Evolutionary conservation across 2,113 vertebrate genomes (phyloP), one percentile per base, ranked within the genome.

Genomic region (Eolophus roseicapilla): DNA sequence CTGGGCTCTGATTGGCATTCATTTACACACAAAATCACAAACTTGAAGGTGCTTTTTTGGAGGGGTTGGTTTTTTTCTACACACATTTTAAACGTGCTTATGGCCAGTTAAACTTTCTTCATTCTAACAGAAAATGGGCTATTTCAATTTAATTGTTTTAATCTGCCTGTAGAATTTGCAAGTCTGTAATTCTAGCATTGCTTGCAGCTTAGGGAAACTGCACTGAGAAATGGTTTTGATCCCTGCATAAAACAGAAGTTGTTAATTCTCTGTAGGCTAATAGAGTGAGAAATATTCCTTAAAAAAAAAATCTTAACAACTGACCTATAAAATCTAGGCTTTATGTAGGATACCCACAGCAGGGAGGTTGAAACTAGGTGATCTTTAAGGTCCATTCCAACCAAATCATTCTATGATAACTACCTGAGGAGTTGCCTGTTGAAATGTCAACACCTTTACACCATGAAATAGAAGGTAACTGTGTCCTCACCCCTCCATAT

Each of bases 401-500:
- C 9, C 57, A 59, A 59, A 59, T 59, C 9, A 35, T 35, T 59
- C 57, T 59, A 10, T 59, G 21, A 59, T n/a, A 82, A 65, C 11
- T 43, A 17, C 23, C 47, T 73, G 25, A 77, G 41, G 44, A 67
- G 25, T 57, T 59, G 24, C 27, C 52, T 71, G 2, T 10, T 46
- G n/a, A 80, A 88, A 73, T 35, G 29, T 29, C 67, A 64, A 41
- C 17, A 55, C 8, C 25, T 65, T 88, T 57, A 44, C 7, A 29
- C 35, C 7, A 19, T 6, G 2, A 68, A 82, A 53, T 2, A 24
- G 15, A 37, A 53, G 0, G 0, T 25, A 35, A 33, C 23, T 16
- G 3, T 46, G 23, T 75, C n/a, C 37, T 83, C 1, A 0, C 13
- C 27, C 9, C 31, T 53, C 5, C 1, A 0, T 27, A 23, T 78